Conservation (phyloP, 2,888 invertebrate genomes). For the Camponotus fellah region DNA sequence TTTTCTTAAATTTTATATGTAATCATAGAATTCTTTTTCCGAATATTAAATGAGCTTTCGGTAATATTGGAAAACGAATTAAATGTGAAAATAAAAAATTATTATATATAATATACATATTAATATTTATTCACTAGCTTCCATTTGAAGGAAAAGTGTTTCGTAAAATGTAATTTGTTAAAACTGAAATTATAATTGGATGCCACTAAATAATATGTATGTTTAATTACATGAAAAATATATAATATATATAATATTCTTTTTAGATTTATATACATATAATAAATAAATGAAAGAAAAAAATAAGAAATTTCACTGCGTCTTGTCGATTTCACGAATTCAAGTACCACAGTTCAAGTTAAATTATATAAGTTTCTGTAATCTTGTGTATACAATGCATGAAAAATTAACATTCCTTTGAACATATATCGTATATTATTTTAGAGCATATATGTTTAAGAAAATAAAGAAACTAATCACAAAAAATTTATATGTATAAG, state of each 20-base stretch:
- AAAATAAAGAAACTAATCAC: conserved; percentile 34
- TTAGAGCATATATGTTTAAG: conserved; percentile 27
- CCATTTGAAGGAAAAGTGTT: conserved; percentile 37
- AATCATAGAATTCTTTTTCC: conserved; percentile 3
- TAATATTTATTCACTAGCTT: conserved; percentile 42
- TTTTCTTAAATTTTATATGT: conserved; percentile 11
- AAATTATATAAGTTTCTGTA: conserved; percentile 52
- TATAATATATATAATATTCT: neutral
- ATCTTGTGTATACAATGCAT: conserved; percentile 55
- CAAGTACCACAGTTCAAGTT: conserved; percentile 51
- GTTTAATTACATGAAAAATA: conserved; percentile 7
- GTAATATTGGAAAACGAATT: conserved; percentile 39
- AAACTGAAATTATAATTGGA: conserved; percentile 20
- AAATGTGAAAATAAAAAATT: conserved; percentile 5
- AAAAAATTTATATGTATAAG: conserved; percentile 52
- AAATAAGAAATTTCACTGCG: conserved; percentile 43
- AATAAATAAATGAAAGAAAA: conserved; percentile 22
- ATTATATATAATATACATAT: neutral
- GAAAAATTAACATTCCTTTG: conserved; percentile 43
- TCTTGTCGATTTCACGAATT: conserved; percentile 62
- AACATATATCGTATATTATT: conserved; percentile 27
- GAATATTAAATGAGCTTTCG: neutral
- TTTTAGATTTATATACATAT: conserved; percentile 23
- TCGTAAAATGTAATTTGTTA: neutral
- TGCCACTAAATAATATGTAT: conserved; percentile 12